Evolutionary conservation across 2,113 vertebrate species (phyloP).

Genomic region (Gracilinanus agilis): DNA sequence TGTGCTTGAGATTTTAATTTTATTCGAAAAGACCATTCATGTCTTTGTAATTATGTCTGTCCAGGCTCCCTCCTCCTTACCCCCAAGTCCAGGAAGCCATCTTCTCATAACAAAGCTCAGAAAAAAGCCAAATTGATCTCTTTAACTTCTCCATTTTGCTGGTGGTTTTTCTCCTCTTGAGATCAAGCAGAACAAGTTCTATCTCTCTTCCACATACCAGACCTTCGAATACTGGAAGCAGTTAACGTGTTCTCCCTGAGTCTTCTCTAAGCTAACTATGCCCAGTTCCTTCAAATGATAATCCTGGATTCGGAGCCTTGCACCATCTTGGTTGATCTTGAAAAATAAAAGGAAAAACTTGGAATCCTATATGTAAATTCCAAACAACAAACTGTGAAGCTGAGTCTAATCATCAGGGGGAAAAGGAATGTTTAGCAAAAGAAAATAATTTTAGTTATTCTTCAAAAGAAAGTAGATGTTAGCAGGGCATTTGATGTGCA

Average conservation of each 20-base stretch:
- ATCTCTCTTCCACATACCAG: neutral
- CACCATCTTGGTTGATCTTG: neutral
- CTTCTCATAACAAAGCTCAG: neutral
- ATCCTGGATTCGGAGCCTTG: neutral
- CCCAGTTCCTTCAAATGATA: neutral
- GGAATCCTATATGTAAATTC: neutral
- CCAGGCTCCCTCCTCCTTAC: neutral
- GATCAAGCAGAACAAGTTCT: neutral
- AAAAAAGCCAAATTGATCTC: too few species aligned
- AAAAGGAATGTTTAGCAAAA: neutral
- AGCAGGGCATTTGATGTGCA: neutral
- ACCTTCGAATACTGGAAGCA: neutral
- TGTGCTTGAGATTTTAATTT: neutral
- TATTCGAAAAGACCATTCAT: too few species aligned
- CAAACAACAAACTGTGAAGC: neutral
- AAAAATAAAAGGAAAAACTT: neutral
- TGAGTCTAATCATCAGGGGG: neutral
- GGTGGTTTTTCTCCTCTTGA: neutral
- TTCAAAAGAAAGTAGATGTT: neutral
- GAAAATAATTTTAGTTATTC: neutral
- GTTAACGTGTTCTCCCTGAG: neutral
- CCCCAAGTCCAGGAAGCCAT: neutral
- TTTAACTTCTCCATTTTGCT: neutral
- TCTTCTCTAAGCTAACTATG: neutral
- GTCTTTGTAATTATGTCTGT: neutral